Evolutionary conservation across 2,888 invertebrate genomes (phyloP).

Genomic region (Lucinisca nassula): DNA sequence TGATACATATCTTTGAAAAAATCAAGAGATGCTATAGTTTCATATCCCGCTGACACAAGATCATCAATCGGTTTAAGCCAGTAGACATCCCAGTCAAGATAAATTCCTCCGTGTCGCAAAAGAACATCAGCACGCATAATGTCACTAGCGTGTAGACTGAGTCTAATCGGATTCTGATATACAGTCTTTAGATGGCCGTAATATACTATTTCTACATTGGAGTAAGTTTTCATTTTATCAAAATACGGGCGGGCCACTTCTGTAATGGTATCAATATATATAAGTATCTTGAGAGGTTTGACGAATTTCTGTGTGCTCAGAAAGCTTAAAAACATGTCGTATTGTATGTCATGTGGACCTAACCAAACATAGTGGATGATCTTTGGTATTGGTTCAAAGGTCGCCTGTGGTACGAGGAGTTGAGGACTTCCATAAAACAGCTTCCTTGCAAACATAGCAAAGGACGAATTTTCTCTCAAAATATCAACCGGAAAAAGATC

Average conservation of each 20-base stretch:
- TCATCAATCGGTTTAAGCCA: background rate
- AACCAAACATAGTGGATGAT: background rate
- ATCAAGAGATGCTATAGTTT: background rate
- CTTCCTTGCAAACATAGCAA: background rate
- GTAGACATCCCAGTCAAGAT: constrained; percentile 84
- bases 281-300: background rate
- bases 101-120: constrained; percentile 83
- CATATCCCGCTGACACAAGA: background rate
- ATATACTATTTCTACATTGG: background rate
- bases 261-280: background rate
- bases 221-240: background rate
- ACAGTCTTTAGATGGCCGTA: background rate
- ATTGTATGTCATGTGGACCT: background rate
- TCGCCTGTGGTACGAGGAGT: background rate
- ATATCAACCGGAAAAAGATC: background rate
- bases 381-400: background rate
- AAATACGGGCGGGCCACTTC: background rate
- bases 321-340: background rate
- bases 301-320: background rate
- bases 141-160: constrained; percentile 76
- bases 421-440: background rate
- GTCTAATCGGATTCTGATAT: background rate
- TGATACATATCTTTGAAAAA: background rate
- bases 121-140: constrained; percentile 82
- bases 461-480: background rate